Percentiles rank a stretch among this genome's conserved stretches.
These are phyloP conservation scores for Myzus persicae DNA, from an alignment of 1,140 invertebrate genomes.

Conservation along the genomic window DNA sequence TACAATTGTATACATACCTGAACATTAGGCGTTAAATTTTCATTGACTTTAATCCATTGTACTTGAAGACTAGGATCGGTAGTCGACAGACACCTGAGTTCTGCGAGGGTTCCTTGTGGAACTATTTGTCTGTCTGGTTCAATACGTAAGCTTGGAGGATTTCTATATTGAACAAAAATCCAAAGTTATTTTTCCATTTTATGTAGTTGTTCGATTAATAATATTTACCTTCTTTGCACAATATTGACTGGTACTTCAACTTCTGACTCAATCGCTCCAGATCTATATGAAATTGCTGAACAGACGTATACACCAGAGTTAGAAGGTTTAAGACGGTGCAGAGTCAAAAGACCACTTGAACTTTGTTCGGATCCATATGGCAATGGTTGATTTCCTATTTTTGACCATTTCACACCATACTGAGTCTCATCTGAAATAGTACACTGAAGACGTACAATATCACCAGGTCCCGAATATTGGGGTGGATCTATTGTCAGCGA, in stretches of 20 bases:
- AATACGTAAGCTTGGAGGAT: conserved; percentile 69
- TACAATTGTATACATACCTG: conserved; percentile 66
- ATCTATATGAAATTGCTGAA: conserved; percentile 66
- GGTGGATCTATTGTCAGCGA: conserved; percentile 69
- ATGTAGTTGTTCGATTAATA: not conserved
- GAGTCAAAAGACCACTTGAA: conserved; percentile 75
- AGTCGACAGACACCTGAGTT: conserved; percentile 74
- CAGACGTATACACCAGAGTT: conserved; percentile 87
- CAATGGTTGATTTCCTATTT: conserved; percentile 68
- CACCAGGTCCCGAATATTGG: conserved; percentile 67
- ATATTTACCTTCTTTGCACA: conserved; percentile 12
- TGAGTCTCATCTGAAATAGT: conserved; percentile 62
- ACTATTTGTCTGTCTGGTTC: conserved; percentile 75
- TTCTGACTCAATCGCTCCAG: conserved; percentile 54
- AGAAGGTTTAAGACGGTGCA: conserved; percentile 71
- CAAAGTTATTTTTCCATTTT: not conserved
- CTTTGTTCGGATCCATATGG: conserved; percentile 68
- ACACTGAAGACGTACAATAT: conserved; percentile 70
- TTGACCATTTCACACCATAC: conserved; percentile 67
- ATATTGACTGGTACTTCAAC: conserved; percentile 29
- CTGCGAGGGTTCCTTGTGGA: conserved; percentile 79
- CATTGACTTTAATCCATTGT: conserved; percentile 81
- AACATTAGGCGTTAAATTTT: conserved; percentile 70
- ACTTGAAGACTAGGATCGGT: conserved; percentile 73
- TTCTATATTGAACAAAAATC: conserved; percentile 59